phyloP scores from a whole-genome alignment of 2,113 vertebrate genomes.

The Macquaria ambigua region DNA sequence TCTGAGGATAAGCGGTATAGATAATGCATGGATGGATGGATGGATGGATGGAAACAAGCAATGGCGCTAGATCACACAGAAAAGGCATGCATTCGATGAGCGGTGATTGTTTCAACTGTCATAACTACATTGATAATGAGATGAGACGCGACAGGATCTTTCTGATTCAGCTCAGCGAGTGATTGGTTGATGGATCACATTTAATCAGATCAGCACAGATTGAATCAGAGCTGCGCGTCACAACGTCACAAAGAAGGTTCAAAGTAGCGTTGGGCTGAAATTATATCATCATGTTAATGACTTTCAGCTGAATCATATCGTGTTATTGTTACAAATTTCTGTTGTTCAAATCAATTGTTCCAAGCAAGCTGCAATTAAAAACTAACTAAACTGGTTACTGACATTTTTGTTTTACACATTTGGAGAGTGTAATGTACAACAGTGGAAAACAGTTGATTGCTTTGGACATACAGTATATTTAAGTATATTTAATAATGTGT shows the following conservation, averaged over 20 bases:
- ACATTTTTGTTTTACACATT: not conserved
- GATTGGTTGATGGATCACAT: conserved; percentile 1
- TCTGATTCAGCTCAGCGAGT: not conserved
- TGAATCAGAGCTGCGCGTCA: conserved; percentile 8
- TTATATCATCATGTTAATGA: not conserved
- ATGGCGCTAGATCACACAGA: not conserved
- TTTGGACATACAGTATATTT: not conserved
- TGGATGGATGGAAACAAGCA: too few species aligned
- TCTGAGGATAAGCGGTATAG: too few species aligned
- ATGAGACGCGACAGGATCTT: not conserved
- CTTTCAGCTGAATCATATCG: not conserved
- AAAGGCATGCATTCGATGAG: not conserved
- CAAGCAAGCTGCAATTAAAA: not conserved
- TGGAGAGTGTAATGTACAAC: not conserved
- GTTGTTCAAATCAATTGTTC: not conserved
- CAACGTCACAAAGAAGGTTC: not conserved
- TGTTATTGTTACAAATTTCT: not conserved
- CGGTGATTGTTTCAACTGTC: not conserved
- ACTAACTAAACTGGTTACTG: not conserved
- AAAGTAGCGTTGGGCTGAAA: not conserved
- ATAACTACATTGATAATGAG: not conserved
- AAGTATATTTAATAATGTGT: too few species aligned
- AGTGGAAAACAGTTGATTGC: not conserved
- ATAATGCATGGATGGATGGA: too few species aligned
- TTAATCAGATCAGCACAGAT: not conserved